Percentiles rank a stretch among this genome's conserved stretches.
Conservation (phyloP, 2,797 vertebrate genomes). For the Myripristis murdjan region DNA sequence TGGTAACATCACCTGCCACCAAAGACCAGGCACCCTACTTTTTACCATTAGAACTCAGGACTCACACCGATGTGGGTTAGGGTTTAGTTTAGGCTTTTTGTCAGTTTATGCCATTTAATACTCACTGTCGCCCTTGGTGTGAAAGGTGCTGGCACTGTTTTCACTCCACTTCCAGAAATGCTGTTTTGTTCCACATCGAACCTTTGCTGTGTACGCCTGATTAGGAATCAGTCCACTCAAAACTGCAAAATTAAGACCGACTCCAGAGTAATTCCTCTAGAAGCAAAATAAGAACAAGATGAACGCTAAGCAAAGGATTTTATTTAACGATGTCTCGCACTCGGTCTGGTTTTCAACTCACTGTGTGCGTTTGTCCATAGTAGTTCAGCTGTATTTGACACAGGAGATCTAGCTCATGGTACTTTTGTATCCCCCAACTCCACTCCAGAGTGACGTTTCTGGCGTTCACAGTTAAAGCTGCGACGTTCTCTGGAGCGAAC, state of each 20-base stretch:
- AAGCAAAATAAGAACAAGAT: background rate
- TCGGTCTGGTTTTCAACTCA: constrained; percentile 49
- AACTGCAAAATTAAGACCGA: constrained; percentile 32
- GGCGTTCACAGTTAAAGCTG: constrained; percentile 9
- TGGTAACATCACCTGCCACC: no score
- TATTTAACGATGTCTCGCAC: background rate
- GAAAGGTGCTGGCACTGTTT: constrained; percentile 67
- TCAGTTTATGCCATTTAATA: background rate
- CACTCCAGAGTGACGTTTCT: constrained; percentile 71
- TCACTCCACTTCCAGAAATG: constrained; percentile 81
- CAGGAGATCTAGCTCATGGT: constrained; percentile 51
- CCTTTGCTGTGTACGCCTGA: constrained; percentile 26
- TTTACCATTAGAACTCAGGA: no score
- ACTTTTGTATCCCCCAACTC: constrained; percentile 52
- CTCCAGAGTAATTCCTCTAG: constrained; percentile 48
- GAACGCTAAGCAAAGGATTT: background rate
- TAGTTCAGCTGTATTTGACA: constrained; percentile 66
- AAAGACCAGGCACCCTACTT: no score
- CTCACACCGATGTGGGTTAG: no score
- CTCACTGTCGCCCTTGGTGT: constrained; percentile 77
- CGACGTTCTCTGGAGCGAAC: constrained; percentile 38
- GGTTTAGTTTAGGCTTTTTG: background rate
- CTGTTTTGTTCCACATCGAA: constrained; percentile 67
- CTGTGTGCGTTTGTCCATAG: constrained; percentile 16
- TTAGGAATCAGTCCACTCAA: constrained; percentile 69